Base-by-base conservation (phyloP, 23 tunicate species). In the Clavelina lepadiformis region DNA sequence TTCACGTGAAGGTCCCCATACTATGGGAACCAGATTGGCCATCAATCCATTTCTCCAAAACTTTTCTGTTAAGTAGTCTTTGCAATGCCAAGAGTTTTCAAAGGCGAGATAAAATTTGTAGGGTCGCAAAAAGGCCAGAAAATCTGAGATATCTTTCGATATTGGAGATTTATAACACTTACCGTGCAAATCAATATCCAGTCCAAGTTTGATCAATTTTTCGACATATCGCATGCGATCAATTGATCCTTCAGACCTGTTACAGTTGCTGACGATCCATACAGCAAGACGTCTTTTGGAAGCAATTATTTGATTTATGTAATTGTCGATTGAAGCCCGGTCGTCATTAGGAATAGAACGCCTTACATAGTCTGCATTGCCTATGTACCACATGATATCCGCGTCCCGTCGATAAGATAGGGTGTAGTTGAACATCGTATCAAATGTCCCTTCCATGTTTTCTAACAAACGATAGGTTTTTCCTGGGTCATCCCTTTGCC, bases 81-180 rank as follows among this genome's bases (percentile, higher is more conserved):
- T 49, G 47, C 93, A 83, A 73, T 83, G 93, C 67, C 67, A 68
- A 4, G 93, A 69, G 45, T 83, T 83, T 61, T 83, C 93, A 45
- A 75, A 83, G 0, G 93, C 82, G n/a, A 83, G 63, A 65, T 75
- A 83, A 38, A 83, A 83, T 28, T 83, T 83, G 50, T 75, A 83
- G 3, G 72, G 72, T 23, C 33, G 23, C n/a, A 75, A 50, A 68
- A 76, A 67, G 11, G 29, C 47, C n/a, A 75, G 58, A 68, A 76
- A 67, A 11, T 33, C 47, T 31, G 62, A 29, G 59, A 75, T 75
- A 8, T 68, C 69, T 19, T 68, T 75, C 33, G 38, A 31, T 26
- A 72, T 49, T 0, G 33, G 33, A 5, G 0, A 27, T 28, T 68
- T 60, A 52, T 68, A 83, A 35, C 93, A 83, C 35, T 38, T 62